These are phyloP conservation scores for Drosophila recens DNA, from an alignment of 2,888 invertebrate genomes.

Conservation along the genomic window DNA sequence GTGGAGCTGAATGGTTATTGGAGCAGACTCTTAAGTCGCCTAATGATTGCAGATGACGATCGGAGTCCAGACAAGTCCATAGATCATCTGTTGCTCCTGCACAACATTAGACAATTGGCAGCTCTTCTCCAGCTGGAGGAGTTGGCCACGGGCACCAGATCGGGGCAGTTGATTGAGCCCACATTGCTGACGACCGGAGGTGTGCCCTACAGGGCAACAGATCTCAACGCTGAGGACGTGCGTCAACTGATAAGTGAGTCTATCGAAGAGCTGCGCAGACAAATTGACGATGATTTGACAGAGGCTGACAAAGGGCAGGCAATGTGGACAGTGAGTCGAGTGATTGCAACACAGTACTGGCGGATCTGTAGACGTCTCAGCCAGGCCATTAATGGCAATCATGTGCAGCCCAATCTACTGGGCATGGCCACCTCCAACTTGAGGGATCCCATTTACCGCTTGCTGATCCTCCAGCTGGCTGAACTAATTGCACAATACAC, in stretches of 20 bases:
- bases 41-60: slow-evolving; percentile 47
- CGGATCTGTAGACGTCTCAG: slow-evolving; percentile 41
- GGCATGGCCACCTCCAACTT: slow-evolving; percentile 79
- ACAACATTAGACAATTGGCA: slow-evolving; percentile 60
- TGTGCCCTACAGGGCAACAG: slow-evolving; percentile 42
- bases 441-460: slow-evolving; percentile 90
- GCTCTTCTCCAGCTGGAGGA: slow-evolving; percentile 57
- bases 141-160: slow-evolving; percentile 26
- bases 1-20: slow-evolving; percentile 65
- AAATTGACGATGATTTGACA: slow-evolving; percentile 47
- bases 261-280: slow-evolving; percentile 36
- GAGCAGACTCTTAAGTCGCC: slow-evolving; percentile 58
- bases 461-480: slow-evolving; percentile 87
- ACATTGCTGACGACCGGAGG: slow-evolving; percentile 53
- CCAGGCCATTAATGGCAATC: slow-evolving; percentile 85
- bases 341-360: slow-evolving; percentile 49
- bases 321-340: slow-evolving; percentile 21
- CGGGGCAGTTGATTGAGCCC: slow-evolving; percentile 34
- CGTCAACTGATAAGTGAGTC: slow-evolving; percentile 33
- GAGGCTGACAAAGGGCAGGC: neutral
- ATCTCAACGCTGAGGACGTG: slow-evolving; percentile 11
- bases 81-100: slow-evolving; percentile 22
- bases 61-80: neutral
- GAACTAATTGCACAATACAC: slow-evolving; percentile 87
- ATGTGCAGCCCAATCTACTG: slow-evolving; percentile 81